Base-by-base conservation (phyloP, 64 coral and sea anemone species). In the Montipora foliosa region DNA sequence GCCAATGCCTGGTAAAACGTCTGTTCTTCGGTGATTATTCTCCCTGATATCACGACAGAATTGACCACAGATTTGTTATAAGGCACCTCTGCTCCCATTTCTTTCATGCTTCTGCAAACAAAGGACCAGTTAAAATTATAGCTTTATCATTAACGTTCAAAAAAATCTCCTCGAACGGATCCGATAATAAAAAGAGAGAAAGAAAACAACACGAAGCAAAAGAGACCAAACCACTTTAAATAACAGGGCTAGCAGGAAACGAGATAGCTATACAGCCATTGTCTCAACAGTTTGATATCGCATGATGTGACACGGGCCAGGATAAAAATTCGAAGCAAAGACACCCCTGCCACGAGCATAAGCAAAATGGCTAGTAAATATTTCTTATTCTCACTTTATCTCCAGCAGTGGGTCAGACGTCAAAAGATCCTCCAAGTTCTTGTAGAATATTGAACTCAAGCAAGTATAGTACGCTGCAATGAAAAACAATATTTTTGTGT, bases 1-100 rank as follows among this genome's bases (percentile, higher is more conserved):
- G 67, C 16, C 0, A 98, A 72, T 53, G 76, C 19, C 21, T 95
- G 89, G 60, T 94, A 98, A 73, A 88, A 81, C 25, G 46, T 69
- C 6, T 87, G 16, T 19, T 87, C 57, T 53, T 81, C 72, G 8
- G 57, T 71, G 13, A 98, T 10, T 1, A 98, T 79, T 79, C 64
- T 88, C 79, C 93, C 96, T 17, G 96, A 98, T 70, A 95, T 91
- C 10, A 95, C 84, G n/a, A 92, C 72, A 21, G 96, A 98, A 71
- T 96, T 96, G 3, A 84, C 87, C 22, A 59, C 47, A 5, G 95
- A 90, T 24, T 60, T 79, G 73, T 96, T 96, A 7, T 96, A 44
- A 7, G 79, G 44, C 44, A 61, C 55, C 19, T 80, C 47, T 48
- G 67, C 44, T 16, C 88, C 95, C 72, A 77, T 94, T 82, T 61